phyloP scores from a whole-genome alignment of 2,113 vertebrate genomes.

The Malurus alboscapulatus region DNA sequence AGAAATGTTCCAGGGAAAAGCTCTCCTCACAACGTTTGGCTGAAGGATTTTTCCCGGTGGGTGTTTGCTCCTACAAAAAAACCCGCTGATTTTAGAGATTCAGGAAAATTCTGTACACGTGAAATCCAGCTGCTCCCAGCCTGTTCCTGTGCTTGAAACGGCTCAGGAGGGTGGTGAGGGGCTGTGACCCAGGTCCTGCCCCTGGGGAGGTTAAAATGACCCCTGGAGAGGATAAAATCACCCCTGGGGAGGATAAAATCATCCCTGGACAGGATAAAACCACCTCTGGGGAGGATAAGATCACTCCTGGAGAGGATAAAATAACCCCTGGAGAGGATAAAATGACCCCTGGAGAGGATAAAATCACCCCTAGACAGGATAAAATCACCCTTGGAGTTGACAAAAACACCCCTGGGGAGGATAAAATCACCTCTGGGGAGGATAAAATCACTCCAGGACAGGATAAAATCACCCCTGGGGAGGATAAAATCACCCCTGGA shows the following conservation, averaged over 20 bases:
- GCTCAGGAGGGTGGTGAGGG: rapidly evolving
- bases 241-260: not conserved
- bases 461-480: too few relatives aligned
- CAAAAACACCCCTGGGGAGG: not conserved
- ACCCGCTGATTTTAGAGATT: not conserved
- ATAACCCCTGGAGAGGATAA: not conserved
- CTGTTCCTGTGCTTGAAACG: not conserved
- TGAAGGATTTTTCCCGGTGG: not conserved
- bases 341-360: not conserved
- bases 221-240: too few relatives aligned
- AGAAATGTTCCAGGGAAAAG: not conserved
- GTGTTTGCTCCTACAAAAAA: not conserved
- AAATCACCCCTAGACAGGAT: not conserved
- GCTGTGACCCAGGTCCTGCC: rapidly evolving
- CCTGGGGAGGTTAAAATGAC: not conserved
- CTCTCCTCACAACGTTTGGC: not conserved
- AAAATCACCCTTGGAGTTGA: not conserved
- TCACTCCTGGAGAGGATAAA: not conserved
- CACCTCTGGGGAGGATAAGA: not conserved
- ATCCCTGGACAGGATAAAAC: too few relatives aligned
- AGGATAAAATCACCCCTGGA: not conserved
- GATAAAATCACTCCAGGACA: too few relatives aligned
- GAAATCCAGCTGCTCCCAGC: not conserved
- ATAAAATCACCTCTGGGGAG: not conserved
- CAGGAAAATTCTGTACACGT: rapidly evolving